Evolutionary conservation across 1,140 invertebrate genomes (phyloP).

Genomic region (Agraylea sexmaculata): DNA sequence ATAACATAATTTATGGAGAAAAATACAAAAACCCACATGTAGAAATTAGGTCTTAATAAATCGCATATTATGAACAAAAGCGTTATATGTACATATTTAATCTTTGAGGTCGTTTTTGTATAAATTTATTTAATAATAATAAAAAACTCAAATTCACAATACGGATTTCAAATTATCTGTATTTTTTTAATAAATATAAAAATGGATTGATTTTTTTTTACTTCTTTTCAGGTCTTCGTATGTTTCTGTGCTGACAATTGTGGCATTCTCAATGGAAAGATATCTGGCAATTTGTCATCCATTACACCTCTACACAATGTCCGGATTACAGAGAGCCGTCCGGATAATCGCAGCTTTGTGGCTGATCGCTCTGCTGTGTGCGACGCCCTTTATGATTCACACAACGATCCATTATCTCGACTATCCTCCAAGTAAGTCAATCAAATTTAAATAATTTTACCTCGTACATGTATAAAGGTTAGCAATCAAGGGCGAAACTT

Average conservation of each 20-base stretch:
- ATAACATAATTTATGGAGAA: no score
- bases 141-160: no score
- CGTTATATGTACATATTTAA: no score
- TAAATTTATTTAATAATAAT: no score
- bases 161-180: no score
- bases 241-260: constrained; percentile 82
- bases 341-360: constrained; percentile 70
- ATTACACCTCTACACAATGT: constrained; percentile 65
- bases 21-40: no score
- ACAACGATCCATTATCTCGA: constrained; percentile 57
- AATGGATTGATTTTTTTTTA: neutral
- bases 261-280: constrained; percentile 74
- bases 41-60: no score
- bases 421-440: constrained; percentile 51
- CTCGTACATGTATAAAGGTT: neutral
- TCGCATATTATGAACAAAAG: no score
- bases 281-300: constrained; percentile 91
- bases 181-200: no score
- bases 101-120: no score
- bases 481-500: no score
- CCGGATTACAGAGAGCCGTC: constrained; percentile 65
- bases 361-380: constrained; percentile 61
- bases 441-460: constrained; percentile 2
- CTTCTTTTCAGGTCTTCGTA: constrained; percentile 60
- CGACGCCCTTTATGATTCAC: constrained; percentile 66